Percentiles rank a stretch among this genome's conserved stretches.
These are phyloP conservation scores for Chrysolina oricalcia DNA, from an alignment of 2,888 invertebrate species.

Conservation along the genomic window DNA sequence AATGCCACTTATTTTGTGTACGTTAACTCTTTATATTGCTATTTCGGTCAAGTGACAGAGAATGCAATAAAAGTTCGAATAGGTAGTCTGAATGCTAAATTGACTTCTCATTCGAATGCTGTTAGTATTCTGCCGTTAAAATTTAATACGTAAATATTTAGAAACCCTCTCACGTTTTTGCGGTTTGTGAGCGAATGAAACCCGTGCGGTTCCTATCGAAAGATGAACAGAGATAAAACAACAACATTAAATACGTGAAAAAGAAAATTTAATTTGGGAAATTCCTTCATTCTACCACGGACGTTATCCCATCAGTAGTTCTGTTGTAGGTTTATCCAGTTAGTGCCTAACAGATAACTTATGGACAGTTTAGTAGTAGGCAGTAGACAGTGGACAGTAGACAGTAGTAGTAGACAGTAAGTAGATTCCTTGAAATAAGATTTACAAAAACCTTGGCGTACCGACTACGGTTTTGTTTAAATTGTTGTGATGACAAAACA, in stretches of 20 bases:
- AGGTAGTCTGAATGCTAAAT: constrained; percentile 6
- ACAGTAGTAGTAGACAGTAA: too few relatives aligned
- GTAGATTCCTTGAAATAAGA: too few relatives aligned
- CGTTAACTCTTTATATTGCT: constrained; percentile 9
- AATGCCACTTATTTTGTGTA: constrained; percentile 1
- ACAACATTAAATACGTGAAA: constrained; percentile 21
- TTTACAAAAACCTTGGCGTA: too few relatives aligned
- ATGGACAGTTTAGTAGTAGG: too few relatives aligned
- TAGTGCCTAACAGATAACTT: too few relatives aligned
- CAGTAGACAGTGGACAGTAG: too few relatives aligned
- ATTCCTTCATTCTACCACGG: constrained; percentile 32
- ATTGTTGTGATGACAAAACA: too few relatives aligned
- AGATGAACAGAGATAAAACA: constrained; percentile 20
- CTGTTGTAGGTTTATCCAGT: too few relatives aligned
- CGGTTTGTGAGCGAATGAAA: constrained; percentile 10
- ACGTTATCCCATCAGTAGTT: not conserved
- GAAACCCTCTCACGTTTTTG: constrained; percentile 19
- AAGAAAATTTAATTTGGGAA: constrained; percentile 9
- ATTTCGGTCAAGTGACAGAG: constrained; percentile 13
- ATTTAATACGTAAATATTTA: constrained; percentile 13
- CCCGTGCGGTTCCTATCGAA: not conserved
- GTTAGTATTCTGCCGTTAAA: constrained; percentile 17
- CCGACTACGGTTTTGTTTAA: too few relatives aligned
- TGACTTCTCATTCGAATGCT: constrained; percentile 1
- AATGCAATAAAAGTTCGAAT: constrained; percentile 9